Percentiles rank a stretch among this genome's conserved stretches.
These are phyloP conservation scores for Nasonia oneida DNA, from an alignment of 2,888 invertebrate species.

Conservation along the genomic window DNA sequence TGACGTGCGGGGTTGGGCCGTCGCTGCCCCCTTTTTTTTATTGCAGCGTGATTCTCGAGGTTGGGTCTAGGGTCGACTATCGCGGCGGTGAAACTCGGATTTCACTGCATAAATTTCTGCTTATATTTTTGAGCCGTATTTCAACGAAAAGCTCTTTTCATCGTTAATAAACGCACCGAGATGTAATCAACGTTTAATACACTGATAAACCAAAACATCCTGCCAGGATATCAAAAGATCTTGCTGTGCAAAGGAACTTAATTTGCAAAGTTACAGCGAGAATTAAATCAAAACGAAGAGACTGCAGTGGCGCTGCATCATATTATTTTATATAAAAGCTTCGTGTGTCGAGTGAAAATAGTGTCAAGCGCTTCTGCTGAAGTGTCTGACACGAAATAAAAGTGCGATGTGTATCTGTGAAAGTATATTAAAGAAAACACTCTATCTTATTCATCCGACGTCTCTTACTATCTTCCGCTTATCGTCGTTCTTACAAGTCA, in stretches of 20 bases:
- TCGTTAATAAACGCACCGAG: too few relatives aligned
- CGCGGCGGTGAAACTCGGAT: too few relatives aligned
- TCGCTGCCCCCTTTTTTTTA: background rate
- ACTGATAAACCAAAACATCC: too few relatives aligned
- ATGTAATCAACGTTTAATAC: too few relatives aligned
- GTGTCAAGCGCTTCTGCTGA: background rate
- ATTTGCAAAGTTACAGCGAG: too few relatives aligned
- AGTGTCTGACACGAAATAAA: background rate
- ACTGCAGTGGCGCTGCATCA: background rate
- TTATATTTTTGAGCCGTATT: too few relatives aligned
- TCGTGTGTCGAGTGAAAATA: background rate
- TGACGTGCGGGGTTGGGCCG: background rate
- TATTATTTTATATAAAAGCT: background rate
- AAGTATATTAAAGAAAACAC: slow-evolving; percentile 2
- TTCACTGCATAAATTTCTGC: too few relatives aligned
- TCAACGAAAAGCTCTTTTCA: too few relatives aligned
- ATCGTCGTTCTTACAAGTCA: slow-evolving; percentile 1
- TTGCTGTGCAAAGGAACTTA: too few relatives aligned
- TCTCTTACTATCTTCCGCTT: background rate
- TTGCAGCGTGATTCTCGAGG: too few relatives aligned
- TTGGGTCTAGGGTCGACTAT: too few relatives aligned
- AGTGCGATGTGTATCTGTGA: background rate
- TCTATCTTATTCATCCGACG: background rate
- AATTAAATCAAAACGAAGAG: background rate
- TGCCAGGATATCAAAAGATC: too few relatives aligned